Evolutionary conservation across 35 echinoderm and acorn worm species (phyloP), one percentile per base, ranked within the genome.

Genomic region (Apostichopus parvimensis): DNA sequence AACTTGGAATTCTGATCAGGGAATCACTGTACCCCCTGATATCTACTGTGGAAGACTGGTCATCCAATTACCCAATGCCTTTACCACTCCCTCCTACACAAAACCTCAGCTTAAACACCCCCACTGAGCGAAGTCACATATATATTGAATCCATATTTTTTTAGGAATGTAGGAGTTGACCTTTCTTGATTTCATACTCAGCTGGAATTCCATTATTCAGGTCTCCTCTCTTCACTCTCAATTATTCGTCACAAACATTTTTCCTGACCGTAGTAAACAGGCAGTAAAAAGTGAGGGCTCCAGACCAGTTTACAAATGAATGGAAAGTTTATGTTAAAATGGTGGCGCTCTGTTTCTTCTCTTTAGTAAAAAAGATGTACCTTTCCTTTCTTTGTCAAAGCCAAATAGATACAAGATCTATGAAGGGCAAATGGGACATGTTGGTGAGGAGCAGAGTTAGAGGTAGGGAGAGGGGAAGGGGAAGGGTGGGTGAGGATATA

Each of bases 171-270:
- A 56, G 79, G 20, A 55, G 6, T 82, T 82, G 79, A 82, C 79
- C 79, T 82, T 18, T 82, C 79, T 82, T 82, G 18, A 82, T 82
- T 82, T 82, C 45, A 54, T 8, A 56, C 79, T 55, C 79, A 82
- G 79, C 79, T 55, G 79, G 79, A 82, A 54, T 82, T 12, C 79
- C 10, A 53, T 17, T 5, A 54, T 78, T 9, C 23, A 78, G 52
- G 23, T 78, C 22, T 78, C 77, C 34, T 45, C 34, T 45, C 34
- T 45, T 45, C 34, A 45, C 34, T 45, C 34, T 45, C 34, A 45
- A 45, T 45, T 45, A 45, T 45, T 45, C 5, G 22, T 78, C 10
- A 78, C 23, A 78, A 78, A 78, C 77, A 78, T 26, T 21, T 78
- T 34, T 23, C 77, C 68, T 8, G 52, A 78, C 23, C 34, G 77